These are phyloP conservation scores for Tauraco erythrolophus DNA, from an alignment of 2,113 vertebrate species.

Conservation along the genomic window DNA sequence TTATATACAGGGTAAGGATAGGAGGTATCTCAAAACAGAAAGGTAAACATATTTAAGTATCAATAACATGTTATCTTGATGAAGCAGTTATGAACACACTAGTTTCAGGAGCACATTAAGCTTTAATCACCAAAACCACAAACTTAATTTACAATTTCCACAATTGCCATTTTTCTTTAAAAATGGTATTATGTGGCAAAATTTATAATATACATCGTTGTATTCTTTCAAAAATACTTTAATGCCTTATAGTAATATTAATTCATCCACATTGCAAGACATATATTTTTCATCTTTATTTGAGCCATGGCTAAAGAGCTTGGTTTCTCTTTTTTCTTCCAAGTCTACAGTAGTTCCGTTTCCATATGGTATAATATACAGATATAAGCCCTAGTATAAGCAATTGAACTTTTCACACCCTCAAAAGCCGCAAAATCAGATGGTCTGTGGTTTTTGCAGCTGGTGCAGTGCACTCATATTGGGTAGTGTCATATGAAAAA, in stretches of 20 bases:
- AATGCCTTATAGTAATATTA: background rate
- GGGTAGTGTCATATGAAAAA: constrained; percentile 97
- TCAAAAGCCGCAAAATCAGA: constrained; percentile 92
- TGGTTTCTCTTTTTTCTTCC: constrained; percentile 76
- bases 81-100: background rate
- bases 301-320: constrained; percentile 71
- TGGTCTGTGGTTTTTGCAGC: constrained; percentile 93
- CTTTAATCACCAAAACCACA: background rate
- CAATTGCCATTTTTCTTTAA: background rate
- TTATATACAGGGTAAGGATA: background rate
- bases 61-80: background rate
- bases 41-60: background rate
- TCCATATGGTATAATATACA: constrained; percentile 78
- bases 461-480: constrained; percentile 88
- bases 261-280: background rate
- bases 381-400: constrained; percentile 86
- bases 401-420: constrained; percentile 98
- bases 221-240: background rate
- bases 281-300: constrained; percentile 56
- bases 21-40: background rate
- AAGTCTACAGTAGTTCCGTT: constrained; percentile 84
- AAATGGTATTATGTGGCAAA: background rate
- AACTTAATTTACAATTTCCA: background rate
- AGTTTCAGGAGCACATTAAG: background rate
- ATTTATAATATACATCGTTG: background rate